phyloP scores from a whole-genome alignment of 1,140 invertebrate species.

The Drosophila carrolli region DNA sequence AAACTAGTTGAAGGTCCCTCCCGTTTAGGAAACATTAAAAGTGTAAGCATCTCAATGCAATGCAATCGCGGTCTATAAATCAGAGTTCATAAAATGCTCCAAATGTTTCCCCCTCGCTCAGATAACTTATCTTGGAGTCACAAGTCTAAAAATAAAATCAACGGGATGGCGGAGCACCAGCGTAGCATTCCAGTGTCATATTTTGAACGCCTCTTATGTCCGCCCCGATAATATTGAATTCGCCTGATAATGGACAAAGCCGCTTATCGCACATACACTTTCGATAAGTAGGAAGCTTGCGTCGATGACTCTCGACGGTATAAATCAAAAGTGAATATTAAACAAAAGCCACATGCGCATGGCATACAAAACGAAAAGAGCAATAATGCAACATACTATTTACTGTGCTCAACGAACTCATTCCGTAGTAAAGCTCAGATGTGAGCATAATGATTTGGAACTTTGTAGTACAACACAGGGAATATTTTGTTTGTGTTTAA shows the following conservation, averaged over 20 bases:
- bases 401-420: background rate
- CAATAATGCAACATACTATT: background rate
- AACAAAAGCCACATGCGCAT: conserved; percentile 27
- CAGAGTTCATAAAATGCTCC: conserved; percentile 61
- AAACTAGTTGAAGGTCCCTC: background rate
- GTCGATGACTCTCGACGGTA: conserved; percentile 21
- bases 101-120: conserved; percentile 3
- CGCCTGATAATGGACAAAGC: conserved; percentile 55
- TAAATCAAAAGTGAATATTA: conserved; percentile 54
- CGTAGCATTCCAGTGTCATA: background rate
- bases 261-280: conserved; percentile 47
- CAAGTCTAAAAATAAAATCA: conserved; percentile 57
- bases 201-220: conserved; percentile 25
- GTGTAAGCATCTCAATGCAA: conserved; percentile 53
- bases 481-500: background rate
- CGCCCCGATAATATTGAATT: conserved; percentile 61
- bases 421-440: background rate
- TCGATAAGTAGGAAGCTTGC: conserved; percentile 31
- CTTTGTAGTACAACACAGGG: background rate
- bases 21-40: conserved; percentile 30
- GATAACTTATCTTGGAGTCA: conserved; percentile 17
- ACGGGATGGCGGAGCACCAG: background rate
- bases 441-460: background rate
- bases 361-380: conserved; percentile 17
- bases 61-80: conserved; percentile 68